A percentile compares a stretch with the other conserved stretches of the same genome.
Conservation (phyloP, 2,888 invertebrate genomes). For the Lasius fuliginosus region DNA sequence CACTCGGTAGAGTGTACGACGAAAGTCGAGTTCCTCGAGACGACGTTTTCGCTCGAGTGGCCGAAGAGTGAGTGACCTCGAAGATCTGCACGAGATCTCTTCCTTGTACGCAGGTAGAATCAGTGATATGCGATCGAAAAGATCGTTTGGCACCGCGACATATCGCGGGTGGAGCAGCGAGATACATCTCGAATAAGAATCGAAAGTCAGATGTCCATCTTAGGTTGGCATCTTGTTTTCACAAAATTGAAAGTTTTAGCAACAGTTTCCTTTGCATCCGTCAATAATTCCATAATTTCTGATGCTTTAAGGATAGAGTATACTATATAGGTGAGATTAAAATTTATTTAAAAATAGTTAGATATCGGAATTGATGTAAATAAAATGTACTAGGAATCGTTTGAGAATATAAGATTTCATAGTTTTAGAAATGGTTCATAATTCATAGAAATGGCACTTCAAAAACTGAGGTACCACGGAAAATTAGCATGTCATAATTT, state of each 20-base stretch:
- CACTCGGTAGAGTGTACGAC: conserved; percentile 61
- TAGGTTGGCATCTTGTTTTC: neutral
- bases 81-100: conserved; percentile 73
- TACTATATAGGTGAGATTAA: neutral
- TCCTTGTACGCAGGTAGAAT: conserved; percentile 80
- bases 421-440: neutral
- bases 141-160: conserved; percentile 54
- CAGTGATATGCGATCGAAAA: conserved; percentile 65
- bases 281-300: neutral
- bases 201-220: neutral
- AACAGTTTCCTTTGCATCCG: neutral
- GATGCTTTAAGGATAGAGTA: neutral
- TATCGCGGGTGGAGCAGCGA: conserved; percentile 47
- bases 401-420: neutral
- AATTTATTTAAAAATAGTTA: neutral
- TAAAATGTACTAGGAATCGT: neutral
- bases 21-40: conserved; percentile 67
- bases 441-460: neutral
- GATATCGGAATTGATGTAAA: neutral
- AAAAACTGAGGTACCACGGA: no score
- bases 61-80: conserved; percentile 83
- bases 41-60: conserved; percentile 62
- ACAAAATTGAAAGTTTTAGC: neutral
- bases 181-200: conserved; percentile 51
- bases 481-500: no score